A percentile compares a stretch with the other conserved stretches of the same genome.
Evolutionary conservation across 2,888 invertebrate genomes (phyloP).

Genomic region (Euplagia quadripunctaria): DNA sequence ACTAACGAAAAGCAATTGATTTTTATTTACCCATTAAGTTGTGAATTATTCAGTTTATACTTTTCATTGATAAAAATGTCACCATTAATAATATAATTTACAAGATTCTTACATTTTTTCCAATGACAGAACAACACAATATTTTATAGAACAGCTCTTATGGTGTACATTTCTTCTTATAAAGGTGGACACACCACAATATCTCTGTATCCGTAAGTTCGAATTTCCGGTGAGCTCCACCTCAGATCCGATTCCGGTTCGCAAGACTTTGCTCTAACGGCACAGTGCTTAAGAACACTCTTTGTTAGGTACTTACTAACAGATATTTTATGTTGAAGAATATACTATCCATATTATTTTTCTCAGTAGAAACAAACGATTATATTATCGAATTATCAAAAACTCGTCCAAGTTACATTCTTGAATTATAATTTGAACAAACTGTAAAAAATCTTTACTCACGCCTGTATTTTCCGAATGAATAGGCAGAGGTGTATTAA

Average conservation of each 20-base stretch:
- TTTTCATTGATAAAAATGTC: neutral
- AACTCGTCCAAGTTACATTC: no score
- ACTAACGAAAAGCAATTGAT: no score
- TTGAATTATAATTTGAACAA: no score
- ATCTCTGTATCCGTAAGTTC: conserved; percentile 19
- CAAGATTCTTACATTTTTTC: neutral
- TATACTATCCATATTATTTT: neutral
- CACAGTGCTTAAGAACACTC: neutral
- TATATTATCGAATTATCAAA: no score
- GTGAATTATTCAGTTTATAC: neutral
- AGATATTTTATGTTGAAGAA: neutral
- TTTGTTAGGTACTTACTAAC: neutral
- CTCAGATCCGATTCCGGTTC: conserved; percentile 40
- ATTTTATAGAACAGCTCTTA: neutral
- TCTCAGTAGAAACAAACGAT: neutral
- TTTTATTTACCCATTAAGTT: no score
- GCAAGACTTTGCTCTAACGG: neutral
- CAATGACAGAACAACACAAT: neutral
- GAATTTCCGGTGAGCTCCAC: conserved; percentile 31
- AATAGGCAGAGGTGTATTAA: no score
- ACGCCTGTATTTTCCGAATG: no score
- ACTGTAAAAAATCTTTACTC: no score
- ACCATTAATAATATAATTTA: no score
- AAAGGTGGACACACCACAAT: conserved; percentile 7
- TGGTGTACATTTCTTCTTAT: neutral